Evolutionary conservation across 2,888 invertebrate species (phyloP), one percentile per base, ranked within the genome.

Genomic region (Zhengitettix transpicula): DNA sequence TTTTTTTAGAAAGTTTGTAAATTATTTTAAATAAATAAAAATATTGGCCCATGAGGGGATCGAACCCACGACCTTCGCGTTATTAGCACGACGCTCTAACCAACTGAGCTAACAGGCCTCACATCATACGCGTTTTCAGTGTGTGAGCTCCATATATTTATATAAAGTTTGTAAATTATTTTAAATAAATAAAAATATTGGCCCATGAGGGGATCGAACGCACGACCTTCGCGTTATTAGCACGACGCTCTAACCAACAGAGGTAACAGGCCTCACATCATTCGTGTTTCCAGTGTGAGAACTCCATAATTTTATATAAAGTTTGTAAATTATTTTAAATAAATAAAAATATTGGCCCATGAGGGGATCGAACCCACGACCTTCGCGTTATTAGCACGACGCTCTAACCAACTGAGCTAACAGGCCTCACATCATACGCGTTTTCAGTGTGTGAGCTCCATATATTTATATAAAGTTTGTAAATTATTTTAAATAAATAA

Each of bases 61-160:
- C 57, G 57, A 57, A 57, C 57, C 57, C 57, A 57, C 57, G 57
- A 57, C 57, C 47, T 57, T 57, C 57, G 57, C 57, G 57, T 57
- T 57, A 57, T 57, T 57, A 57, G 57, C 57, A 57, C 57, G 57
- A 57, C 57, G 57, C 57, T 57, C 57, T 57, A 57, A 57, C 57
- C 57, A 57, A 57, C 57, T 57, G 57, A 57, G 57, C 57, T 57
- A 57, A 57, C 44, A 47, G 57, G 57, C 57, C 57, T 2, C 7
- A 5, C 3, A 5, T 7, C 28, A 5, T 28, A 5, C 28, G 28
- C 7, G 3, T 28, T 28, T n/a, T n/a, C n/a, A n/a, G n/a, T n/a
- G n/a, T n/a, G n/a, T n/a, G n/a, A n/a, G n/a, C n/a, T n/a, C n/a
- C n/a, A 28, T 28, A 28, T 28, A 5, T 28, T 28, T 28, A 28